Conservation (phyloP, 1,140 invertebrate genomes). For the Ephestia elutella region DNA sequence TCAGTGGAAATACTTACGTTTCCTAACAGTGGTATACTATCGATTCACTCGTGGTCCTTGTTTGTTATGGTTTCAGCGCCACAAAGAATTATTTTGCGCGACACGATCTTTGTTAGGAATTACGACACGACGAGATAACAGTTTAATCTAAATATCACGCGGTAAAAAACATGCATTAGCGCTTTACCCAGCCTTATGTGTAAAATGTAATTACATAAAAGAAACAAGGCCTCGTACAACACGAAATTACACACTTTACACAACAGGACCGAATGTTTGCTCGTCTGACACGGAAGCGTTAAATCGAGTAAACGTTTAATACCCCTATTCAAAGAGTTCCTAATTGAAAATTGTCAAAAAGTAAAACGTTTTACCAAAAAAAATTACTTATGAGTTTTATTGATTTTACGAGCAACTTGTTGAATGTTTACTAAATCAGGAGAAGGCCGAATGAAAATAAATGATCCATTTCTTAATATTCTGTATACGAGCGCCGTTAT, state of each 20-base stretch:
- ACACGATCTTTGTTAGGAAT: conserved; percentile 39
- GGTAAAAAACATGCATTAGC: conserved; percentile 65
- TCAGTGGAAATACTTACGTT: conserved; percentile 16
- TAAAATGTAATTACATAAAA: conserved; percentile 37
- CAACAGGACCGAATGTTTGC: background rate
- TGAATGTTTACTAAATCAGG: conserved; percentile 31
- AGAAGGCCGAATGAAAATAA: background rate
- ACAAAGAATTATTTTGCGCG: conserved; percentile 36
- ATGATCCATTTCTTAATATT: background rate
- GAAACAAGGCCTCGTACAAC: conserved; percentile 38
- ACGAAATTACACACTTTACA: conserved; percentile 19
- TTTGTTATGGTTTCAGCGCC: conserved; percentile 16
- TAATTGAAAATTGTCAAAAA: background rate
- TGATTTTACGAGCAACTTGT: conserved; percentile 41
- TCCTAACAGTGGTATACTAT: conserved; percentile 39
- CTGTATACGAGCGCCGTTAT: background rate
- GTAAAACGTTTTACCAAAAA: background rate
- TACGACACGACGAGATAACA: conserved; percentile 60
- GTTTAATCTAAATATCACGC: conserved; percentile 63
- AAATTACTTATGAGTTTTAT: conserved; percentile 19
- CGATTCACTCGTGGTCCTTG: conserved; percentile 38
- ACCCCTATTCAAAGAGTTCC: background rate
- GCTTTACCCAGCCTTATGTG: conserved; percentile 34
- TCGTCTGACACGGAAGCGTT: background rate
- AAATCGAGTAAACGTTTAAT: background rate